A percentile compares a stretch with the other conserved stretches of the same genome.
phyloP scores from a whole-genome alignment of 2,797 vertebrate genomes.

The Micrastur ruficollis region DNA sequence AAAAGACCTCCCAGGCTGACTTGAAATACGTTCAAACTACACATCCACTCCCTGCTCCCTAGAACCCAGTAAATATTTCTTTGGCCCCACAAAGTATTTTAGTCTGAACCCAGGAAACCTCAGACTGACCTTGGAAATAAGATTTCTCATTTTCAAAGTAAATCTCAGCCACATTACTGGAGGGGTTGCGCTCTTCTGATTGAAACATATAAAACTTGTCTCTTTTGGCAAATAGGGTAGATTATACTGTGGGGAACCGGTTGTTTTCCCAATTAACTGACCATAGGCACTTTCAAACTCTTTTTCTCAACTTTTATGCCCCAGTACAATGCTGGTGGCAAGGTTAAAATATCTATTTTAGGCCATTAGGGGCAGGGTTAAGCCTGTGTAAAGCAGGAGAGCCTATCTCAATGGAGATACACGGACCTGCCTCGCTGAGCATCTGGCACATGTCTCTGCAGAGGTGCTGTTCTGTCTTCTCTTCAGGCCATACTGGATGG shows the following conservation, averaged over 20 bases:
- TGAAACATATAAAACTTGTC: conserved; percentile 30
- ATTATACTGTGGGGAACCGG: neutral
- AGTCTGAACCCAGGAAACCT: conserved; percentile 57
- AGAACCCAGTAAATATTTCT: conserved; percentile 55
- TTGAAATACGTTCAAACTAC: conserved; percentile 50
- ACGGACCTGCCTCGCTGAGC: neutral
- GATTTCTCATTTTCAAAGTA: conserved; percentile 45
- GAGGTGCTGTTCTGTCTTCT: neutral
- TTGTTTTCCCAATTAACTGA: conserved; percentile 32
- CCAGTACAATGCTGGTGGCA: neutral
- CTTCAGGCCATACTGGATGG: neutral
- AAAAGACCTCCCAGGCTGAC: conserved; percentile 58
- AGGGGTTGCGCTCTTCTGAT: conserved; percentile 10
- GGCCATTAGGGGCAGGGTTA: neutral
- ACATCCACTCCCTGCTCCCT: conserved; percentile 48
- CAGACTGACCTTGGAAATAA: conserved; percentile 56
- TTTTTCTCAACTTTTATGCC: neutral
- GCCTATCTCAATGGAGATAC: neutral
- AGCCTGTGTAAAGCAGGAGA: neutral
- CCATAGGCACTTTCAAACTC: neutral
- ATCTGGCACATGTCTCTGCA: neutral
- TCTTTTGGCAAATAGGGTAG: neutral
- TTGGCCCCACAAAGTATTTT: conserved; percentile 26
- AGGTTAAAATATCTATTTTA: conserved; percentile 10
- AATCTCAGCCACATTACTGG: conserved; percentile 26